Percentiles rank a stretch among this genome's conserved stretches.
These are phyloP conservation scores for Cheilosia urbana DNA, from an alignment of 2,888 invertebrate genomes.

Conservation along the genomic window DNA sequence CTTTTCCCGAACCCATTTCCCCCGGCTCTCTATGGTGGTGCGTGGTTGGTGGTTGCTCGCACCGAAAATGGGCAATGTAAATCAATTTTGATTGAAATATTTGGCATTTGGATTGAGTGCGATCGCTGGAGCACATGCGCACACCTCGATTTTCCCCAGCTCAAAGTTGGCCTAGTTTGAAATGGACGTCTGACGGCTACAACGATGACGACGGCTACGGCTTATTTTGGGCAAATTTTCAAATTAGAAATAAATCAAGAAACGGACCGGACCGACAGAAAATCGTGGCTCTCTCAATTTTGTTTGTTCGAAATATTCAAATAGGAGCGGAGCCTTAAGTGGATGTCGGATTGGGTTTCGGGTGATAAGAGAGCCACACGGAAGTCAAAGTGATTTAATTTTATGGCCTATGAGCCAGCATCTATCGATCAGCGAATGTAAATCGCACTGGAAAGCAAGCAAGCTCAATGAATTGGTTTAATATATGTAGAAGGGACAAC, in stretches of 20 bases:
- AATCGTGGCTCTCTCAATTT: not conserved
- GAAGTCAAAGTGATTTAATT: slow-evolving; percentile 50
- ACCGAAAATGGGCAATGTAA: slow-evolving; percentile 67
- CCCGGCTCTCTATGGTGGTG: not conserved
- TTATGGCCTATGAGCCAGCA: slow-evolving; percentile 14
- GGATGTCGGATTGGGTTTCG: slow-evolving; percentile 25
- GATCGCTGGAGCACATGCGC: slow-evolving; percentile 24
- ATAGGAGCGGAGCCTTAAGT: slow-evolving; percentile 34
- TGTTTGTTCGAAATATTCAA: slow-evolving; percentile 51
- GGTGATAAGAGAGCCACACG: slow-evolving; percentile 42
- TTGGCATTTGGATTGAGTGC: slow-evolving; percentile 68
- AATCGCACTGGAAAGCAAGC: slow-evolving; percentile 36
- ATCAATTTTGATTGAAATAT: slow-evolving; percentile 70
- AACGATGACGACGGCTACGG: not conserved
- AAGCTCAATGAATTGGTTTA: slow-evolving; percentile 30
- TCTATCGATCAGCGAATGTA: slow-evolving; percentile 45
- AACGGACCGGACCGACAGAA: slow-evolving; percentile 3
- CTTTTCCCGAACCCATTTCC: slow-evolving; percentile 1
- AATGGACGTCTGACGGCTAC: slow-evolving; percentile 21
- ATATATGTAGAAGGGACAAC: not conserved
- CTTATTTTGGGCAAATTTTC: slow-evolving; percentile 64
- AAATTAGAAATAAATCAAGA: slow-evolving; percentile 58
- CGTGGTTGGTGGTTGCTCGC: not conserved
- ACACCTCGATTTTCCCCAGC: not conserved
- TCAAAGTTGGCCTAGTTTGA: slow-evolving; percentile 32